These are phyloP conservation scores for Labroides dimidiatus DNA, from an alignment of 2,797 vertebrate genomes.

Conservation along the genomic window DNA sequence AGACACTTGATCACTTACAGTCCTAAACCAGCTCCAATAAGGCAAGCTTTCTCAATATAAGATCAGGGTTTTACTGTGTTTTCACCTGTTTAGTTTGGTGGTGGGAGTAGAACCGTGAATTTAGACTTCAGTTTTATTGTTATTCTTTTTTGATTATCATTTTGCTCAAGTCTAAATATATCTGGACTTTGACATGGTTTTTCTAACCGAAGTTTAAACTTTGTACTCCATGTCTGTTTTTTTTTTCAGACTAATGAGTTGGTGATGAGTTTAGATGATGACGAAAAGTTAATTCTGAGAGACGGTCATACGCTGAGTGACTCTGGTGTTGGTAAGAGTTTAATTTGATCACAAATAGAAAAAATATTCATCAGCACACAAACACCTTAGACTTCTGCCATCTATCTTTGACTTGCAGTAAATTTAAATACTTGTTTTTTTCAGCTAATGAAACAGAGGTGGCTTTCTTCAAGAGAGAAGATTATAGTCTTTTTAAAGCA, in stretches of 20 bases:
- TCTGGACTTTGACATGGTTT: too few species aligned
- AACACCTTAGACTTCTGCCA: not conserved
- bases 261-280: constrained; percentile 93
- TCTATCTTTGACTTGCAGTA: too few species aligned
- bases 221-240: not conserved
- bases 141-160: too few species aligned
- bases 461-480: constrained; percentile 91
- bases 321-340: constrained; percentile 88
- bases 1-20: too few species aligned
- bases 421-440: constrained; percentile 20
- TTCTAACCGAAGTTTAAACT: too few species aligned
- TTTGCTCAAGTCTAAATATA: too few species aligned
- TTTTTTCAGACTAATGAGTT: constrained; percentile 90
- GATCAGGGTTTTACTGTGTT: too few species aligned
- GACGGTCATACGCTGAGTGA: constrained; percentile 83
- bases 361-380: not conserved
- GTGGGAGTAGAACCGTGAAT: too few species aligned
- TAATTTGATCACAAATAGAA: not conserved
- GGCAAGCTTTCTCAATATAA: too few species aligned
- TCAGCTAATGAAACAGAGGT: constrained; percentile 93
- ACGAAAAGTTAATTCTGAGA: constrained; percentile 88
- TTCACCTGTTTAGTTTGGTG: too few species aligned
- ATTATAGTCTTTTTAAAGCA: constrained; percentile 90
- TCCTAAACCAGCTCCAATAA: too few species aligned
- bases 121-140: not conserved